phyloP scores from a whole-genome alignment of 2,888 invertebrate genomes.

The Heliconius sara region DNA sequence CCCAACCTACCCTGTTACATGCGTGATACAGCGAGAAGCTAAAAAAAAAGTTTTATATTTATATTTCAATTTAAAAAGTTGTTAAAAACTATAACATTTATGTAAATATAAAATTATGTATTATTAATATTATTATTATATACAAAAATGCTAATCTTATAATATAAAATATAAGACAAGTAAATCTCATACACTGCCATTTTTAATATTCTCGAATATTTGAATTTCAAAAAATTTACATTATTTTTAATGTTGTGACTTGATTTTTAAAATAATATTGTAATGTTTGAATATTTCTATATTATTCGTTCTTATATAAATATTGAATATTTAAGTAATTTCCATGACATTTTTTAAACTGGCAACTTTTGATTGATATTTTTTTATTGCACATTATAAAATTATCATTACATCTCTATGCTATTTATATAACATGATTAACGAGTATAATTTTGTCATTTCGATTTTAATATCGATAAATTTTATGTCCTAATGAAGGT shows the following conservation, averaged over 20 bases:
- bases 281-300: no score
- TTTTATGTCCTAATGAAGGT: slow-evolving; percentile 25
- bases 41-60: background rate
- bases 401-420: background rate
- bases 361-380: background rate
- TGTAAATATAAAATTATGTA: slow-evolving; percentile 9
- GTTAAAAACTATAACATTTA: background rate
- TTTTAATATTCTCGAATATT: slow-evolving; percentile 28
- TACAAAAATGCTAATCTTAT: slow-evolving; percentile 11
- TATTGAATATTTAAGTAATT: background rate
- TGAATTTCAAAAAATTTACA: background rate
- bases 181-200: slow-evolving; percentile 30
- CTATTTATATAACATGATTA: background rate
- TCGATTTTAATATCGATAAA: slow-evolving; percentile 8
- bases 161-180: slow-evolving; percentile 4
- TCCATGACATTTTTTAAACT: background rate
- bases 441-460: background rate
- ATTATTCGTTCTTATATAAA: background rate
- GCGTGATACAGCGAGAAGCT: no score
- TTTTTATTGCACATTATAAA: background rate
- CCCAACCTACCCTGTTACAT: no score
- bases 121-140: slow-evolving; percentile 2
- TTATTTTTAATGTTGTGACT: background rate
- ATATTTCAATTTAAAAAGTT: slow-evolving; percentile 10
- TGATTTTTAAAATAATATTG: background rate